Conservation (phyloP, 2,888 invertebrate species). For the Drepanosiphum platanoidis region DNA sequence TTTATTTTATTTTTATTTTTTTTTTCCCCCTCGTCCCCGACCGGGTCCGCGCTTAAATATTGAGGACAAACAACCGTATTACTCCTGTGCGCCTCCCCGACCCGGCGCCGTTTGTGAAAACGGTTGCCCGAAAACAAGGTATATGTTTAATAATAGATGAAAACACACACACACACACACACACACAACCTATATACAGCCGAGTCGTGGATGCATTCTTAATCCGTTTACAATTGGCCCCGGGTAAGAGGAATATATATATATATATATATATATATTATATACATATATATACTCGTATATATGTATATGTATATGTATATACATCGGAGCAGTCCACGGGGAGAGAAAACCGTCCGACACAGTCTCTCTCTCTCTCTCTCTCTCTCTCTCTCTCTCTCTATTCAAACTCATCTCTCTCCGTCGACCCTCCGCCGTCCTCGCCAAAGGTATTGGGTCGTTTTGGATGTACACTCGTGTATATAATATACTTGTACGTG, state of each 20-base stretch:
- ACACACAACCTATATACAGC: background rate
- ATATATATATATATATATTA: too few relatives aligned
- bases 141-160: slow-evolving; percentile 43
- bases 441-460: slow-evolving; percentile 10
- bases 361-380: background rate
- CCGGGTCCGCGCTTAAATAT: slow-evolving; percentile 32
- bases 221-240: slow-evolving; percentile 51
- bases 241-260: background rate
- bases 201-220: slow-evolving; percentile 43
- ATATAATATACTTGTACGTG: background rate
- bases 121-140: slow-evolving; percentile 6
- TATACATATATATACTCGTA: too few relatives aligned
- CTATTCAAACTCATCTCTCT: background rate
- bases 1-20: too few relatives aligned
- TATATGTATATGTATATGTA: too few relatives aligned
- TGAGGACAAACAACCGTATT: background rate
- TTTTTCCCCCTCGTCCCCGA: too few relatives aligned
- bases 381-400: background rate
- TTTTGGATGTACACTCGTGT: slow-evolving; percentile 19
- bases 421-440: background rate
- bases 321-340: background rate
- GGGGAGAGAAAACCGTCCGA: slow-evolving; percentile 4
- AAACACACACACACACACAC: background rate
- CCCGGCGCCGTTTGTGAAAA: background rate
- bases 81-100: background rate